These are phyloP conservation scores for Tinea trinotella DNA, from an alignment of 2,888 invertebrate species.

Conservation along the genomic window DNA sequence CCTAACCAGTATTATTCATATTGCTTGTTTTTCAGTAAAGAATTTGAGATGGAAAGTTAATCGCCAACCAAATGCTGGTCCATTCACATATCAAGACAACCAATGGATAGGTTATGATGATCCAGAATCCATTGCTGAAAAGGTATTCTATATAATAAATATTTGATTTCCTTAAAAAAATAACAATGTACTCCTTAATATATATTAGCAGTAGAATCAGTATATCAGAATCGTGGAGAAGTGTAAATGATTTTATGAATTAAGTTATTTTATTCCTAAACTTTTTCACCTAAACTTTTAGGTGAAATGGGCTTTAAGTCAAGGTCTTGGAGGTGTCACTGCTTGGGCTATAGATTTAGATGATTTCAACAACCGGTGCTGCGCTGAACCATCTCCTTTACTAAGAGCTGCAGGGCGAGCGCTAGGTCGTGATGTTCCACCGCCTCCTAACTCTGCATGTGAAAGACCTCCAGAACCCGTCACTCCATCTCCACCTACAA, in stretches of 20 bases:
- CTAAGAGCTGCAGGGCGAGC: slow-evolving; percentile 84
- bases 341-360: slow-evolving; percentile 93
- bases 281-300: slow-evolving; percentile 30
- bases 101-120: slow-evolving; percentile 96
- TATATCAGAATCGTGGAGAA: no score
- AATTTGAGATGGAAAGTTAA: slow-evolving; percentile 78
- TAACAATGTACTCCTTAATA: no score
- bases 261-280: no score
- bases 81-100: slow-evolving; percentile 82
- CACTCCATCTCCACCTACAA: slow-evolving; percentile 82
- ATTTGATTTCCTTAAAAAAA: no score
- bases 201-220: no score
- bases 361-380: slow-evolving; percentile 89
- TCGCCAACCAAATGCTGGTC: slow-evolving; percentile 75
- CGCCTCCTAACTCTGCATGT: slow-evolving; percentile 72
- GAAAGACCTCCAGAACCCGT: slow-evolving; percentile 79
- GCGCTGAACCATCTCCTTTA: slow-evolving; percentile 83
- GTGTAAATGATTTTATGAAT: no score
- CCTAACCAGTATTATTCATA: not conserved
- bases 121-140: slow-evolving; percentile 79
- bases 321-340: slow-evolving; percentile 85
- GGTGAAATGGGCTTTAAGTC: slow-evolving; percentile 80
- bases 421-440: slow-evolving; percentile 72
- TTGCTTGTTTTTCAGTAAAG: slow-evolving; percentile 56
- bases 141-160: slow-evolving; percentile 55